Evolutionary conservation across 2,888 invertebrate species (phyloP).

Genomic region (Tubulanus polymorphus): DNA sequence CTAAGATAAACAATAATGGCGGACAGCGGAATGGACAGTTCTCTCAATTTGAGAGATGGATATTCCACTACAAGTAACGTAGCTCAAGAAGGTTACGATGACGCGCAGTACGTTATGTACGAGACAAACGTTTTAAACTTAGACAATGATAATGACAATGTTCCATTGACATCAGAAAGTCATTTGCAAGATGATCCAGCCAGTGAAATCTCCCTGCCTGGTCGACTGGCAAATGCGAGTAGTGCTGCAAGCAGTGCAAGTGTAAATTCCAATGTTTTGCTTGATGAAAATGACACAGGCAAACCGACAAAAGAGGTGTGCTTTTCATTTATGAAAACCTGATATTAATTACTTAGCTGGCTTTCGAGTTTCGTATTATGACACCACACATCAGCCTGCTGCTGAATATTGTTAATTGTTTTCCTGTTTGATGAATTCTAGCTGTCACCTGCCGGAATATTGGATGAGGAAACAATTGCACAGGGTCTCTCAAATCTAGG

Average conservation of each 20-base stretch:
- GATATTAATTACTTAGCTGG: no score
- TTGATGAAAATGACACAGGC: not conserved
- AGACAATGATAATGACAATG: conserved; percentile 32
- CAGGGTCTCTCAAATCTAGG: conserved; percentile 46
- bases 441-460: conserved; percentile 40
- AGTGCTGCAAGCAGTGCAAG: not conserved
- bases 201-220: not conserved
- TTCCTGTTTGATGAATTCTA: conserved; percentile 12
- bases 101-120: conserved; percentile 26
- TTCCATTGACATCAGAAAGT: conserved; percentile 24
- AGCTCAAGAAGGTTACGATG: conserved; percentile 13
- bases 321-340: not conserved
- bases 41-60: no score
- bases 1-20: conserved; percentile 29
- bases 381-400: not conserved
- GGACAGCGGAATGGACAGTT: conserved; percentile 20
- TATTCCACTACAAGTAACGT: no score
- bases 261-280: no score
- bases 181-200: not conserved
- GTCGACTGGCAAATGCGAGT: no score
- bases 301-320: not conserved
- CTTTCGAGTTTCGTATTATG: no score
- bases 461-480: conserved; percentile 48
- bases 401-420: no score
- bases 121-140: conserved; percentile 37